Percentiles rank a stretch among this genome's conserved stretches.
These are phyloP conservation scores for Drosophila sp. DNA, from an alignment of 1,140 invertebrate genomes.

Conservation along the genomic window DNA sequence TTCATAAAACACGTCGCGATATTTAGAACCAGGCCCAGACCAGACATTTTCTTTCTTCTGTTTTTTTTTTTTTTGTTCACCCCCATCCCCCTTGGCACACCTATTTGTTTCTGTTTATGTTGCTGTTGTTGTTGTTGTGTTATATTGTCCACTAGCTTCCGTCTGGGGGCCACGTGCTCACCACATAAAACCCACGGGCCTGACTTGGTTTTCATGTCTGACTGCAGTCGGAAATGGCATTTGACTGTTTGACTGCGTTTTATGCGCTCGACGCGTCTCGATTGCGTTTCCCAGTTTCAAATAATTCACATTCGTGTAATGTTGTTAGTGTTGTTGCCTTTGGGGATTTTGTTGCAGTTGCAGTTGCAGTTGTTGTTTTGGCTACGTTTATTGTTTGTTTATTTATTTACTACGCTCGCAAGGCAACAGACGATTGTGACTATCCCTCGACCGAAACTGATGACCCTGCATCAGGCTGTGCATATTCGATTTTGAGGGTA, in stretches of 20 bases:
- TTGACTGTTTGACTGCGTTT: slow-evolving; percentile 67
- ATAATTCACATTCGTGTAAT: slow-evolving; percentile 55
- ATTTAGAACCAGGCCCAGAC: slow-evolving; percentile 50
- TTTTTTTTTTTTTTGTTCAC: slow-evolving; percentile 12
- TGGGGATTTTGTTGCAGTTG: slow-evolving; percentile 11
- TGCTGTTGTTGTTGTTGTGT: slow-evolving; percentile 20
- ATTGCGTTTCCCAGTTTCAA: slow-evolving; percentile 39
- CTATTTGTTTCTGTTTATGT: slow-evolving; percentile 31
- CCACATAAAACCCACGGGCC: slow-evolving; percentile 20
- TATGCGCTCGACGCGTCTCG: slow-evolving; percentile 42
- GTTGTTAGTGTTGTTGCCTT: slow-evolving; percentile 7
- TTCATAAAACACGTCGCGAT: slow-evolving; percentile 65
- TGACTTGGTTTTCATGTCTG: slow-evolving; percentile 55
- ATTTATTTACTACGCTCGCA: slow-evolving; percentile 24
- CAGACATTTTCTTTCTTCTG: slow-evolving; percentile 41
- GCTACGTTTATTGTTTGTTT: slow-evolving; percentile 42
- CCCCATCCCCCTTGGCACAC: slow-evolving; percentile 23
- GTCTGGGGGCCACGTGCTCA: slow-evolving; percentile 44
- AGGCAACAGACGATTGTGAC: slow-evolving; percentile 19
- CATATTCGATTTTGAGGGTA: slow-evolving; percentile 19
- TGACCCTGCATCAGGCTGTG: background rate
- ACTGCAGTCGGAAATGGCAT: slow-evolving; percentile 73
- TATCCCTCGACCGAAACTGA: background rate
- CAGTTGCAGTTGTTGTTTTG: slow-evolving; percentile 2
- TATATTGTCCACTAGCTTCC: slow-evolving; percentile 44